phyloP scores from a whole-genome alignment of 2,113 vertebrate genomes.

The Brachyhypopomus gauderio region DNA sequence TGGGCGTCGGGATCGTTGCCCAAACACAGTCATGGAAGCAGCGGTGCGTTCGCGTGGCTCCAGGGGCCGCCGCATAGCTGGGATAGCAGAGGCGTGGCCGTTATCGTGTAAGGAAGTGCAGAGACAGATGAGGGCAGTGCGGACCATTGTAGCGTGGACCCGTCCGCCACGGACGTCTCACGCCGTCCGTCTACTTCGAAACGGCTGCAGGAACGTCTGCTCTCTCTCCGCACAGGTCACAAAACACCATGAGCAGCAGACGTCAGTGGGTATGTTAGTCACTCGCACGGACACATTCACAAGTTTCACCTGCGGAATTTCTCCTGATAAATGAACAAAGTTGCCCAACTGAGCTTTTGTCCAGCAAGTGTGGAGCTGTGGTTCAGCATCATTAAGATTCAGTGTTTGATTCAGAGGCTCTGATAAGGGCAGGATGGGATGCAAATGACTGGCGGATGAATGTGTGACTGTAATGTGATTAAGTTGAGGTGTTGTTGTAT shows the following conservation, averaged over 20 bases:
- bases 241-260: not conserved
- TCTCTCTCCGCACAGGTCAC: conserved; percentile 2
- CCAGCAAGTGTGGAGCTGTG: not conserved
- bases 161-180: not conserved
- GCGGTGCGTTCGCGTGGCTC: conserved; percentile 56
- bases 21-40: conserved; percentile 72
- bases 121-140: conserved; percentile 32
- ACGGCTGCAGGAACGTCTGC: not conserved
- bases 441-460: too few relatives aligned
- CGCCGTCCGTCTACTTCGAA: not conserved
- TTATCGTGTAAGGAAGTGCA: conserved; percentile 29
- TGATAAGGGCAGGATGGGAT: too few relatives aligned
- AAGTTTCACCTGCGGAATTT: too few relatives aligned
- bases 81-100: conserved; percentile 53
- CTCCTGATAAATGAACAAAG: not conserved
- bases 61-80: conserved; percentile 55
- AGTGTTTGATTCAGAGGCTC: too few relatives aligned
- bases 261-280: not conserved
- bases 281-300: not conserved
- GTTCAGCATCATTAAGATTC: not conserved
- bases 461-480: too few relatives aligned
- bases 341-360: conserved; percentile 5
- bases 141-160: not conserved
- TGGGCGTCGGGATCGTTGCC: conserved; percentile 43
- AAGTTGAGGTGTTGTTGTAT: too few relatives aligned